Evolutionary conservation across 2,113 vertebrate genomes (phyloP), one percentile per base, ranked within the genome.

Genomic region (Salvelinus sp.): DNA sequence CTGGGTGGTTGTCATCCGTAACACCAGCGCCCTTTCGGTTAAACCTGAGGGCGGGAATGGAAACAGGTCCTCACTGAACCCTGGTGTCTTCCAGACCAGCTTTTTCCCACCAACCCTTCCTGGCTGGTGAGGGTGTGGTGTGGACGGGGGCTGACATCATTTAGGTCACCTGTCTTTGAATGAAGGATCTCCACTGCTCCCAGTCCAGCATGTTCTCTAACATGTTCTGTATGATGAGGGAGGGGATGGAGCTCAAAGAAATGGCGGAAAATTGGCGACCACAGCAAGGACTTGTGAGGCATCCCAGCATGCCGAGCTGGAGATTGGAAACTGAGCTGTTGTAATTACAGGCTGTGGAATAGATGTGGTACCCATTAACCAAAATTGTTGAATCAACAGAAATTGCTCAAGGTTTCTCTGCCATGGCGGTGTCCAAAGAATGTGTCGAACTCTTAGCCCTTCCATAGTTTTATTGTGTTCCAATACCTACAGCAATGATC

Each of bases 331-430:
- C 90, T 92, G 91, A 94, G 92, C 93, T 94, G 91, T 94, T 93
- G 92, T 94, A 94, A 94, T 94, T 93, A 92, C 90, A 94, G 92
- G 91, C 92, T 93, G 82, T 89, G 91, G 92, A 93, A 93, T 94
- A 93, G 91, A 93, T 94, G 93, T 93, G 94, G 93, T 94, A 91
- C 92, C 91, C 91, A 93, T 94, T 94, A 94, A 94, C 93, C 93
- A 92, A 92, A 94, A 93, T 92, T 92, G 94, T 94, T 94, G 94
- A 94, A 93, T 94, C 93, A 93, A 93, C 93, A 94, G 91, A 94
- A 94, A 94, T 86, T 91, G 88, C 86, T 91, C 88, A 92, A 89
- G 91, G 84, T 89, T 89, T 92, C 83, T 92, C 86, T 93, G 90
- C 92, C 91, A 91, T 90, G 82, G 87, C 23, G 72, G 85, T 84